Evolutionary conservation across 2,888 invertebrate genomes (phyloP).

Genomic region (Eristalis arbustorum): DNA sequence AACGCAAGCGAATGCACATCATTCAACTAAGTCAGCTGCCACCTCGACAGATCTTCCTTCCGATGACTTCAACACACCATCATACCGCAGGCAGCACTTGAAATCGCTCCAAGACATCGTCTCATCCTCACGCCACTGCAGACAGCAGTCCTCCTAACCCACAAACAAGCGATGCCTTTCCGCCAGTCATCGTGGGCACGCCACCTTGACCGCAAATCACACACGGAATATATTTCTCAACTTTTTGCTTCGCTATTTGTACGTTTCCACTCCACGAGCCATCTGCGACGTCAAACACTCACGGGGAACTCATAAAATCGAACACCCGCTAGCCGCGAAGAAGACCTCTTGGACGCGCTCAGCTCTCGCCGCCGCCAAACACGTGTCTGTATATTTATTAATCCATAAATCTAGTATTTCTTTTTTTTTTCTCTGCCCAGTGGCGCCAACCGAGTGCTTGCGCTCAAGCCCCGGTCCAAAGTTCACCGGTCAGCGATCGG

Average conservation of each 20-base stretch:
- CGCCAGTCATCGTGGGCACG: not conserved
- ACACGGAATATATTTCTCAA: not conserved
- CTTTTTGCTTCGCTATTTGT: not conserved
- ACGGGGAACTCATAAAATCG: not conserved
- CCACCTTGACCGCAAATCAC: not conserved
- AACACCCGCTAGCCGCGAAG: not conserved
- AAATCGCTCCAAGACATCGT: too few relatives aligned
- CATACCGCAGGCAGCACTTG: too few relatives aligned
- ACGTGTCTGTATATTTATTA: constrained; percentile 40
- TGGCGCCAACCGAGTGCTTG: constrained; percentile 47
- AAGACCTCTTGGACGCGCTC: not conserved
- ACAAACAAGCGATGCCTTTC: not conserved
- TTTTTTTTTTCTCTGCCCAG: not conserved
- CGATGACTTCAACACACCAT: too few relatives aligned
- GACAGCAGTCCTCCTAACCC: too few relatives aligned
- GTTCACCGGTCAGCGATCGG: not conserved
- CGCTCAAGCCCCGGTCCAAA: not conserved
- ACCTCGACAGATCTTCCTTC: too few relatives aligned
- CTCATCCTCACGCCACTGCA: not conserved
- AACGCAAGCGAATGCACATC: too few relatives aligned
- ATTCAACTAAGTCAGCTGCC: too few relatives aligned
- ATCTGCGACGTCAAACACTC: not conserved
- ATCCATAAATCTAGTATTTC: constrained; percentile 31
- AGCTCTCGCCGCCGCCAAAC: not conserved
- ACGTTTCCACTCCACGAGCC: not conserved